Base-by-base conservation (phyloP, 2,797 vertebrate species). In the Spizella passerina region DNA sequence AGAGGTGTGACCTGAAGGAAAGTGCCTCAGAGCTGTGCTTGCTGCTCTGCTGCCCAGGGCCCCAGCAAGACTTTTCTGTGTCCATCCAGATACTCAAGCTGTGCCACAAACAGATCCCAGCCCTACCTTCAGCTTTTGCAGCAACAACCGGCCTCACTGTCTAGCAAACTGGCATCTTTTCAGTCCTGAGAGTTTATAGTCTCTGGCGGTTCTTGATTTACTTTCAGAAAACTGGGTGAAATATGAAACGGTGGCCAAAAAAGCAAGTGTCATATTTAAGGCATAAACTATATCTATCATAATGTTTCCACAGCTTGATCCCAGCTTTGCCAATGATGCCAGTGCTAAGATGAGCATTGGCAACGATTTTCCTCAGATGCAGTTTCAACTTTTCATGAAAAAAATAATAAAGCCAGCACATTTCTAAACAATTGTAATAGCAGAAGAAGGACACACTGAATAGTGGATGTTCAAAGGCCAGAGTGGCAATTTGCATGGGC, bases 1-100 rank as follows among this genome's bases (percentile, higher is more conserved):
- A 16, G 52, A 32, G 14, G 8, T n/a, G 5, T 38, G 20, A 56
- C 5, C 36, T 29, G 18, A 36, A 12, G 12, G 13, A 38, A 16
- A 26, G 11, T 6, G 6, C 9, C 14, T 41, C 1, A 1, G n/a
- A 56, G 7, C 15, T 0, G 0, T 27, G 19, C 17, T 29, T 57
- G 39, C 24, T 4, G 1, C 30, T 63, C 39, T 29, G 21, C 26
- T 86, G 20, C 23, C 12, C 5, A 17, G 19, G 11, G 9, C 16
- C 26, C 6, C 7, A 14, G 3, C 16, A 21, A 10, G 23, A 29
- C 9, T 36, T 22, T 20, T 24, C 18, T 24, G 9, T 59, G 24
- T 36, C 34, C 14, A 0, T 77, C 16, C 23, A 18, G 36, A 5
- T 38, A 14, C 8, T 56, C 7, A 19, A 23, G 13, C 16, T 71